phyloP scores from a whole-genome alignment of 2,888 invertebrate species.

The Volucella bombylans region DNA sequence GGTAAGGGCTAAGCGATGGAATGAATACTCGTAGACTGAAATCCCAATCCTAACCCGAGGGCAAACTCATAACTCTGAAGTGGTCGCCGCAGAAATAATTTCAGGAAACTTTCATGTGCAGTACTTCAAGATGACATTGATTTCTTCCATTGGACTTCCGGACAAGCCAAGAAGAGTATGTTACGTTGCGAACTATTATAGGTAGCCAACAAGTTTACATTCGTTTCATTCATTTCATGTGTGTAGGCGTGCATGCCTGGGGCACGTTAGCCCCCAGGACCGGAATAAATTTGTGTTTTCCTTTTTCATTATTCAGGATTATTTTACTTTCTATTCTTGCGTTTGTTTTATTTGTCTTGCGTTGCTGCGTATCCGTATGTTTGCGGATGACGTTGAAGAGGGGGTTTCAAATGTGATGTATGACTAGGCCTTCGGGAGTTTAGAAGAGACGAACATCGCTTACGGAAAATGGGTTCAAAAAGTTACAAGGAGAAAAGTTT shows the following conservation, averaged over 20 bases:
- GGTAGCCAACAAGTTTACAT: conserved; percentile 33
- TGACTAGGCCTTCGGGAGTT: conserved; percentile 53
- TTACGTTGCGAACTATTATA: background rate
- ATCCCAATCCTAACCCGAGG: conserved; percentile 8
- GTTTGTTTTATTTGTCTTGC: conserved; percentile 59
- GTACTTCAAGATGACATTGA: conserved; percentile 63
- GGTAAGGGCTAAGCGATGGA: conserved; percentile 34
- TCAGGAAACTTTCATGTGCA: conserved; percentile 52
- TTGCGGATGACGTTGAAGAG: conserved; percentile 24
- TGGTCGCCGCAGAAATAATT: conserved; percentile 45
- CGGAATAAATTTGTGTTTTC: conserved; percentile 59
- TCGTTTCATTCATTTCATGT: conserved; percentile 37
- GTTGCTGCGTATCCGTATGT: conserved; percentile 41
- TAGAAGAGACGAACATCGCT: conserved; percentile 47
- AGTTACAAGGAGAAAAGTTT: conserved; percentile 45
- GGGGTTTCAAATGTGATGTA: conserved; percentile 55
- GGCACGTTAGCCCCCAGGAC: conserved; percentile 32
- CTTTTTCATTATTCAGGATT: conserved; percentile 64
- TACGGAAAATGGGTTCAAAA: conserved; percentile 52
- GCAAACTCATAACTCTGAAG: background rate
- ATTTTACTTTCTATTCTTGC: conserved; percentile 56
- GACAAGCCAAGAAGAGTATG: background rate
- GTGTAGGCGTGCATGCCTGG: conserved; percentile 55
- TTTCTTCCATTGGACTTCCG: conserved; percentile 56
- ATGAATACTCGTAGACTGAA: conserved; percentile 36